Conservation (phyloP, 2,888 invertebrate genomes). For the Chymomyza caudatula region DNA sequence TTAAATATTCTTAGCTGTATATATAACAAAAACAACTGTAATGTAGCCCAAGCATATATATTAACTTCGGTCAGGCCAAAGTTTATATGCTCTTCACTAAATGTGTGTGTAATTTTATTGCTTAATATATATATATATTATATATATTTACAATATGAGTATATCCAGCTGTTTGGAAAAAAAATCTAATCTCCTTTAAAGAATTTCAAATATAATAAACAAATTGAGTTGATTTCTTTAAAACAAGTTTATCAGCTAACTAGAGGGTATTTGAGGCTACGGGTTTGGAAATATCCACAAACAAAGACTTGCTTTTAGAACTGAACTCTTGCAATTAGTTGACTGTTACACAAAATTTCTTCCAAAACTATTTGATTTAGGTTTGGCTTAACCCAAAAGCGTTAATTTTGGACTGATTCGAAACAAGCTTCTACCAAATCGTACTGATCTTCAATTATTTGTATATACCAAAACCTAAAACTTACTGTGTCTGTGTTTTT, state of each 20-base stretch:
- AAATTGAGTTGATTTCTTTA: constrained; percentile 31
- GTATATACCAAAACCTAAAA: background rate
- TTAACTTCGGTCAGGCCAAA: constrained; percentile 43
- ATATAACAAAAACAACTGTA: background rate
- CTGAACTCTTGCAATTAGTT: background rate
- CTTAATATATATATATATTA: constrained; percentile 22
- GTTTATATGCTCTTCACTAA: constrained; percentile 53
- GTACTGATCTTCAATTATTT: background rate
- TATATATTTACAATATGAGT: background rate
- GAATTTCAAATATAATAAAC: constrained; percentile 49
- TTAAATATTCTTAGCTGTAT: background rate
- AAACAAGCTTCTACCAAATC: background rate
- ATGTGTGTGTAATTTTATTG: constrained; percentile 15
- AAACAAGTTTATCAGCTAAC: constrained; percentile 10
- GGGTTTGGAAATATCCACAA: background rate
- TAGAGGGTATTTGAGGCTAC: background rate
- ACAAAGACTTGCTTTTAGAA: background rate
- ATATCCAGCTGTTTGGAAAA: constrained; percentile 32
- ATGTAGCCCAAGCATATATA: constrained; percentile 11
- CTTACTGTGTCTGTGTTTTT: too few species aligned
- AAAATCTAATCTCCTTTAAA: constrained; percentile 4
- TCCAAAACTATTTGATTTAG: background rate
- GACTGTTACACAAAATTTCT: background rate
- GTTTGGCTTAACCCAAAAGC: background rate
- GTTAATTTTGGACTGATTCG: background rate